phyloP scores from a whole-genome alignment of 2,113 vertebrate genomes.

The Hymenochirus boettgeri region DNA sequence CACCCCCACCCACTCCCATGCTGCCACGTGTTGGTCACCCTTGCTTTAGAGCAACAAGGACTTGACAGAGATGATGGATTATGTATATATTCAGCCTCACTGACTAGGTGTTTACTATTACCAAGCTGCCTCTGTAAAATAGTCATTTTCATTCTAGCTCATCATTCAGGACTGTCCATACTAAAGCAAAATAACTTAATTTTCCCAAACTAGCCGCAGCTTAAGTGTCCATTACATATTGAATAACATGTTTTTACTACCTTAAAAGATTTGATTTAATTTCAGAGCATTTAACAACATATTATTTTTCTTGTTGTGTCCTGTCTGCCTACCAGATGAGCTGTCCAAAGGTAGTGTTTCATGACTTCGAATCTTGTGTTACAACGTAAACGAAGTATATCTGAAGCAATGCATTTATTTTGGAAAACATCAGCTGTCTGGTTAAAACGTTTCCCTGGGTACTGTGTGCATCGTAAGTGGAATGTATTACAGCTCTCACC shows the following conservation, averaged over 20 bases:
- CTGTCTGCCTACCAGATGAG: slow-evolving; percentile 28
- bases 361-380: slow-evolving; percentile 13
- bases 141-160: not conserved
- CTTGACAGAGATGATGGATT: no score
- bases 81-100: no score
- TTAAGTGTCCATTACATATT: not conserved
- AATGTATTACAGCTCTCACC: slow-evolving; percentile 38
- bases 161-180: not conserved
- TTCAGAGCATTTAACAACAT: slow-evolving; percentile 4
- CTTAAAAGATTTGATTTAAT: slow-evolving; percentile 6
- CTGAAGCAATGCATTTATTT: slow-evolving; percentile 29
- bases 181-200: not conserved
- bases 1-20: no score
- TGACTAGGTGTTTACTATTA: no score
- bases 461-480: slow-evolving; percentile 39
- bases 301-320: slow-evolving; percentile 21
- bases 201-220: not conserved
- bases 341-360: slow-evolving; percentile 19
- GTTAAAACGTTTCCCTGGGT: slow-evolving; percentile 36
- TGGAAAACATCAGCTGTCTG: slow-evolving; percentile 39
- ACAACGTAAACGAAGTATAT: slow-evolving; percentile 27
- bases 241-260: slow-evolving; percentile 4
- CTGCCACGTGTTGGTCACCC: no score
- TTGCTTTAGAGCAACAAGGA: no score
- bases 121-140: not conserved